Conservation (phyloP, 2,888 invertebrate species). For the Litoditis marina region DNA sequence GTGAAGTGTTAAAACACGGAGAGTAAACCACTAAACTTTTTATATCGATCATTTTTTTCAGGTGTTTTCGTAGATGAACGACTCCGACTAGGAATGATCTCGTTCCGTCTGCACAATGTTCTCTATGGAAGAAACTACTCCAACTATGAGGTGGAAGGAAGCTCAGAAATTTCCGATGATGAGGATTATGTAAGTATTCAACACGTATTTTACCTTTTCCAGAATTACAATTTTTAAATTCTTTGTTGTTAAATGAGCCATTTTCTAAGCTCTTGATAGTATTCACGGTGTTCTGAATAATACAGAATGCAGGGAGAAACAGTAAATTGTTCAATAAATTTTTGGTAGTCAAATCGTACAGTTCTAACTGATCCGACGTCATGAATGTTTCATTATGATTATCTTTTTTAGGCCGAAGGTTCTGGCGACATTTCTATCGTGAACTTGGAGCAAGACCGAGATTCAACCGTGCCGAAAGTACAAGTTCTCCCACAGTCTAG, state of each 20-base stretch:
- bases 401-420: slow-evolving; percentile 8
- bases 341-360: too few relatives aligned
- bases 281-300: too few relatives aligned
- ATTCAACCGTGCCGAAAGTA: background rate
- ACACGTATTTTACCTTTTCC: background rate
- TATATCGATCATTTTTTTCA: background rate
- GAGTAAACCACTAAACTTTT: too few relatives aligned
- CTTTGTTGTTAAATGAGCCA: too few relatives aligned
- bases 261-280: too few relatives aligned
- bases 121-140: slow-evolving; percentile 10
- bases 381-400: too few relatives aligned
- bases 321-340: too few relatives aligned
- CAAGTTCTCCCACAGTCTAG: background rate
- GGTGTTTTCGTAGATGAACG: slow-evolving; percentile 15
- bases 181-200: slow-evolving; percentile 13
- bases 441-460: slow-evolving; percentile 4
- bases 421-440: slow-evolving; percentile 10
- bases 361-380: too few relatives aligned
- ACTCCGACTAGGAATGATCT: slow-evolving; percentile 12
- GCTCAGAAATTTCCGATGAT: slow-evolving; percentile 6
- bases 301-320: too few relatives aligned
- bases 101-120: slow-evolving; percentile 7
- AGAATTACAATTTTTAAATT: too few relatives aligned
- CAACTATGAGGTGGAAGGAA: slow-evolving; percentile 13
- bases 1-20: background rate